Percentiles rank a stretch among this genome's conserved stretches.
These are phyloP conservation scores for Channa argus DNA, from an alignment of 2,113 vertebrate genomes.

Conservation along the genomic window DNA sequence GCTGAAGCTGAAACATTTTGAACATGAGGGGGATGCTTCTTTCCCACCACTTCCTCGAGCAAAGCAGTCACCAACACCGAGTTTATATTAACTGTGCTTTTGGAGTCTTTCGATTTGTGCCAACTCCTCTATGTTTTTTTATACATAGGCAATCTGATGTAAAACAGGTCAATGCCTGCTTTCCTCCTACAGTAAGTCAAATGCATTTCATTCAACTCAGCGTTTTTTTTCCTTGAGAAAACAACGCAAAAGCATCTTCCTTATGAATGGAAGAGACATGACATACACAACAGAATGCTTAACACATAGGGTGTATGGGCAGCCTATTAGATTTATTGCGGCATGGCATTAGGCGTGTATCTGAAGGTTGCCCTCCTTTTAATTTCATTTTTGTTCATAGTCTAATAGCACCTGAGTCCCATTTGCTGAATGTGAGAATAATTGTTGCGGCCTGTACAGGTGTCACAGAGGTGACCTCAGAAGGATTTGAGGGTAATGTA, in stretches of 20 bases:
- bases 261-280: not conserved
- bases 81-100: slow-evolving; percentile 13
- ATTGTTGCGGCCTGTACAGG: slow-evolving; percentile 33
- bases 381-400: no score
- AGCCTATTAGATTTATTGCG: not conserved
- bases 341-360: not conserved
- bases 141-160: slow-evolving; percentile 72
- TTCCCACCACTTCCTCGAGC: not conserved
- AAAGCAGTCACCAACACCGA: not conserved
- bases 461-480: slow-evolving; percentile 50
- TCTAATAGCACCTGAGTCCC: slow-evolving; percentile 5
- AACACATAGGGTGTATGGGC: not conserved
- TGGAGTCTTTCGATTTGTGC: not conserved
- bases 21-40: not conserved
- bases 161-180: slow-evolving; percentile 59
- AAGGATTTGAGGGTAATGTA: slow-evolving; percentile 55
- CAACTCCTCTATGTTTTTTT: slow-evolving; percentile 29
- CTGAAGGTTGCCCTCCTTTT: no score
- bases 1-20: slow-evolving; percentile 11
- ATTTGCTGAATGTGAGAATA: slow-evolving; percentile 34
- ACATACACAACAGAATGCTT: not conserved
- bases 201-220: slow-evolving; percentile 66
- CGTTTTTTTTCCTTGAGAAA: slow-evolving; percentile 48
- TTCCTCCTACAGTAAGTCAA: slow-evolving; percentile 56
- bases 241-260: slow-evolving; percentile 31